phyloP scores from a whole-genome alignment of 2,113 vertebrate genomes.

The Hydropotes inermis region DNA sequence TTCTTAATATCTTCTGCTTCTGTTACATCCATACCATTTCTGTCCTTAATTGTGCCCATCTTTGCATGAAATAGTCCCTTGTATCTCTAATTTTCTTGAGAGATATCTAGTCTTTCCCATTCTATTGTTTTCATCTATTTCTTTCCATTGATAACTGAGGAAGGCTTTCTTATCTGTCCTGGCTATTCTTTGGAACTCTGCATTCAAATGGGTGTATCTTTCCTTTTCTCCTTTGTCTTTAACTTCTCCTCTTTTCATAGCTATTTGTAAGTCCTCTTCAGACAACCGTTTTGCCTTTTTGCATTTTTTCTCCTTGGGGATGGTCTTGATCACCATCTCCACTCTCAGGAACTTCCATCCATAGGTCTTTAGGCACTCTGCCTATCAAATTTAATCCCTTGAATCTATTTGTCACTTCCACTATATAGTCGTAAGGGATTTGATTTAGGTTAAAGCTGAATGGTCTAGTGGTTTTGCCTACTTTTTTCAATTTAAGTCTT shows the following conservation, averaged over 20 bases:
- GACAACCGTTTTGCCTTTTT: background rate
- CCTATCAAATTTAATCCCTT: background rate
- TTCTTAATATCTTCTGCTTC: background rate
- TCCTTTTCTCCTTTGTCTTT: background rate
- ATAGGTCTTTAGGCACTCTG: background rate
- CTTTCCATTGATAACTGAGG: background rate
- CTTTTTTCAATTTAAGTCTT: background rate
- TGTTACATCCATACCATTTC: background rate
- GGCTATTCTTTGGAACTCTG: background rate
- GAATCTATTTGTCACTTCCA: background rate
- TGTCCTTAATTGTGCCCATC: background rate
- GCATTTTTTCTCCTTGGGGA: background rate
- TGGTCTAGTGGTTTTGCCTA: background rate
- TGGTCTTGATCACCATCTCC: background rate
- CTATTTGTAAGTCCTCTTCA: background rate
- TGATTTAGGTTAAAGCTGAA: background rate
- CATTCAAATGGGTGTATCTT: background rate
- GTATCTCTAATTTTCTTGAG: background rate
- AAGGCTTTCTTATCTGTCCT: background rate
- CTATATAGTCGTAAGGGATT: background rate
- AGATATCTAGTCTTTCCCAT: background rate
- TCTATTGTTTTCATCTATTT: background rate
- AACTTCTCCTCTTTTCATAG: background rate
- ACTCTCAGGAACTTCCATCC: background rate
- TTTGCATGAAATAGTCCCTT: background rate